These are phyloP conservation scores for Chitala chitala DNA, from an alignment of 2,113 vertebrate species.

Conservation along the genomic window DNA sequence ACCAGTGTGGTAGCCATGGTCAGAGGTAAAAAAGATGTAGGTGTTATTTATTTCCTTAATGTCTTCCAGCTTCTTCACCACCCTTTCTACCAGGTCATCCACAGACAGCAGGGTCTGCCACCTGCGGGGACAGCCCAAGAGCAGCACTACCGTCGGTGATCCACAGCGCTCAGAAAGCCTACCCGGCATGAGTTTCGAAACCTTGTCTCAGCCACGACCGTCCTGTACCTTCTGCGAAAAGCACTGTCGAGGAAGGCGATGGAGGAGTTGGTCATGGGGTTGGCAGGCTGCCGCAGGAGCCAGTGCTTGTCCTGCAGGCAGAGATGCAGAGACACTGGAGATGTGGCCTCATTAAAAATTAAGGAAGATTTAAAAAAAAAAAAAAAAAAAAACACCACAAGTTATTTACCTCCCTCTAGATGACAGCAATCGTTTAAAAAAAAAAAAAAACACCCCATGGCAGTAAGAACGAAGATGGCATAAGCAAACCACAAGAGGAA, in stretches of 20 bases:
- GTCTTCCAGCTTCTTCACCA: slow-evolving; percentile 62
- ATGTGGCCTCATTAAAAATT: too few relatives aligned
- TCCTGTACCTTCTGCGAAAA: slow-evolving; percentile 56
- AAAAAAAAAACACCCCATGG: not conserved
- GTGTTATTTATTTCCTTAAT: slow-evolving; percentile 63
- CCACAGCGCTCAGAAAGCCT: not conserved
- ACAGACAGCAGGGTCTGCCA: slow-evolving; percentile 70
- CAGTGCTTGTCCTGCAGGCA: slow-evolving; percentile 67
- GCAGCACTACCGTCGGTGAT: not conserved
- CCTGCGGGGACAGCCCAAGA: slow-evolving; percentile 40
- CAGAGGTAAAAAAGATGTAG: slow-evolving; percentile 68
- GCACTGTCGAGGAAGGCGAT: slow-evolving; percentile 58
- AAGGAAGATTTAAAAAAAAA: too few relatives aligned
- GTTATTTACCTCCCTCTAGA: not conserved
- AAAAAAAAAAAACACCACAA: too few relatives aligned
- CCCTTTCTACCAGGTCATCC: slow-evolving; percentile 66
- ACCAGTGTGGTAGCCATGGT: slow-evolving; percentile 75
- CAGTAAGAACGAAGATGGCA: not conserved
- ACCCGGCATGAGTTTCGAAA: not conserved
- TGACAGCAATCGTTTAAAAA: slow-evolving; percentile 10
- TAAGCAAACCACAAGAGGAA: not conserved
- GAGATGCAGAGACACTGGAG: not conserved
- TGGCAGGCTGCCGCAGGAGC: slow-evolving; percentile 65
- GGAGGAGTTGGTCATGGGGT: slow-evolving; percentile 60
- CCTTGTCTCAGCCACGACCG: too few relatives aligned